Conservation (phyloP, 1,140 invertebrate species). For the Manduca sexta region DNA sequence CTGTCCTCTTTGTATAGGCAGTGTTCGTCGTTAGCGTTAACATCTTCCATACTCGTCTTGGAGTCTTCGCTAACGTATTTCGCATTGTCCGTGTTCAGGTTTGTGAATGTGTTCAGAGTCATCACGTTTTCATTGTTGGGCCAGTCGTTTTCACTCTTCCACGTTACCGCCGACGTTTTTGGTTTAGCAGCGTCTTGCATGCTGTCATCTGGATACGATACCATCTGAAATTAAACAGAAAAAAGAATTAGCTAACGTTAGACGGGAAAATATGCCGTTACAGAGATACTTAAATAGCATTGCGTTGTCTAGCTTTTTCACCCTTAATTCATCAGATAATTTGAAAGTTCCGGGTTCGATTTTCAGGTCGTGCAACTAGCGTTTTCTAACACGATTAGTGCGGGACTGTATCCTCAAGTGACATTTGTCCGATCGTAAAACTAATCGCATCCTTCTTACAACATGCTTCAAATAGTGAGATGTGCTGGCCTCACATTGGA, state of each 20-base stretch:
- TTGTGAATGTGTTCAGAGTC: slow-evolving; percentile 50
- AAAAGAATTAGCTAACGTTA: neutral
- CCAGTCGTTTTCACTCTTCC: slow-evolving; percentile 62
- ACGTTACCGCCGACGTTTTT: slow-evolving; percentile 56
- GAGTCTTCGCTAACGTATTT: slow-evolving; percentile 66
- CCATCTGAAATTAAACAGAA: slow-evolving; percentile 46
- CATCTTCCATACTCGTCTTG: slow-evolving; percentile 63
- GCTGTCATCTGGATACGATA: slow-evolving; percentile 61
- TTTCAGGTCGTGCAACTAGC: too few species aligned
- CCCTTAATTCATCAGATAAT: too few species aligned
- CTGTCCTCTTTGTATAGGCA: slow-evolving; percentile 63
- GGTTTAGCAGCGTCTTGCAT: slow-evolving; percentile 62
- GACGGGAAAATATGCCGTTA: neutral
- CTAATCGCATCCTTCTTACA: too few species aligned
- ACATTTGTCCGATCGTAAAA: too few species aligned
- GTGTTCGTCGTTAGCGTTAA: slow-evolving; percentile 59
- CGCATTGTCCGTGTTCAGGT: slow-evolving; percentile 44
- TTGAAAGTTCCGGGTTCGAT: too few species aligned
- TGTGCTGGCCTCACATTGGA: too few species aligned
- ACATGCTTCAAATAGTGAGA: too few species aligned
- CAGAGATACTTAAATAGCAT: too few species aligned
- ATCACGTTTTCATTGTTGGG: slow-evolving; percentile 54
- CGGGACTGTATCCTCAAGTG: too few species aligned
- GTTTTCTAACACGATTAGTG: too few species aligned
- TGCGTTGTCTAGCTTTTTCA: too few species aligned